Percentiles rank a stretch among this genome's conserved stretches.
These are phyloP conservation scores for Acrobasis suavella DNA, from an alignment of 2,888 invertebrate species.

Conservation along the genomic window DNA sequence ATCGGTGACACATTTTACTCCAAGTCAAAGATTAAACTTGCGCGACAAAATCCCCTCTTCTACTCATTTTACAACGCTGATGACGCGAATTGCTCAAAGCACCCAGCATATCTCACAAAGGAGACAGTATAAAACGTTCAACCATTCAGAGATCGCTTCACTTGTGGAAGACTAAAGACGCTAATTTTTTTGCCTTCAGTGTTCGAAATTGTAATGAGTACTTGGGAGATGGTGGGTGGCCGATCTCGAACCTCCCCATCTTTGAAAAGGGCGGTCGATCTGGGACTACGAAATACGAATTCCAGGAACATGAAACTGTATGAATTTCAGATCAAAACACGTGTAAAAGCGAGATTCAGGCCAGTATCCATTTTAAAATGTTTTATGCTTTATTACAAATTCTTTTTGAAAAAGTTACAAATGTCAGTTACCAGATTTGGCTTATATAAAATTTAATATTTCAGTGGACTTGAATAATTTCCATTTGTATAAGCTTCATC, in stretches of 20 bases:
- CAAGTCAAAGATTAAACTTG: constrained; percentile 48
- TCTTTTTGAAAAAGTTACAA: neutral
- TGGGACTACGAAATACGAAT: constrained; percentile 27
- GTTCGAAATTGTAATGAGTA: constrained; percentile 49
- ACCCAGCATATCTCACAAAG: constrained; percentile 30
- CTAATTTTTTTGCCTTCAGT: constrained; percentile 37
- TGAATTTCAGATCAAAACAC: constrained; percentile 50
- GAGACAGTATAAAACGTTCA: constrained; percentile 37
- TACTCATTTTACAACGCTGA: constrained; percentile 31
- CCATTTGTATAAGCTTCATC: constrained; percentile 24
- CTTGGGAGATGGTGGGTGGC: constrained; percentile 37
- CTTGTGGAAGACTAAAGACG: constrained; percentile 31
- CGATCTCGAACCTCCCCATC: constrained; percentile 16
- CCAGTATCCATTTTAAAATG: neutral
- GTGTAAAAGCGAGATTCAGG: constrained; percentile 39
- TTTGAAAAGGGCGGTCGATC: constrained; percentile 21
- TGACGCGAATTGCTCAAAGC: constrained; percentile 48
- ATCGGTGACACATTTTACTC: constrained; percentile 58
- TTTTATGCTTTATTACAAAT: constrained; percentile 5
- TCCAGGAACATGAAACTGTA: constrained; percentile 39
- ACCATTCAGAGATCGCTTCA: constrained; percentile 35
- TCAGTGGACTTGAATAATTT: constrained; percentile 23
- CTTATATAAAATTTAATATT: constrained; percentile 18
- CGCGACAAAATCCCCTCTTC: constrained; percentile 42
- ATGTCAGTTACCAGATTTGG: neutral